phyloP scores from a whole-genome alignment of 1,140 invertebrate species.

The Eurosta solidaginis region DNA sequence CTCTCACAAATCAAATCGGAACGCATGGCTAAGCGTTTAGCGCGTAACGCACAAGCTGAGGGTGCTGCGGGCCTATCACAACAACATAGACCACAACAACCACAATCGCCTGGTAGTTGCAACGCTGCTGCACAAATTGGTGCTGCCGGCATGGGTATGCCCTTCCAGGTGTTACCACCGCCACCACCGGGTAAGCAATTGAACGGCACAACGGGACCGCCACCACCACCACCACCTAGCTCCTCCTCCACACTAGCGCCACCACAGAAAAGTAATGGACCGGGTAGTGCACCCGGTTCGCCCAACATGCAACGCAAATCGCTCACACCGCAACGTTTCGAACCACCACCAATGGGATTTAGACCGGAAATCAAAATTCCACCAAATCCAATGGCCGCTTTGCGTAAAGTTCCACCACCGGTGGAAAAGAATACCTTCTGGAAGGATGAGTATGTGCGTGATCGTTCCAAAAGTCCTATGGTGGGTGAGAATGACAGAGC shows the following conservation, averaged over 20 bases:
- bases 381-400: conserved; percentile 67
- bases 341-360: conserved; percentile 59
- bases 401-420: conserved; percentile 61
- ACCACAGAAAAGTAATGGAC: conserved; percentile 43
- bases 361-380: conserved; percentile 73
- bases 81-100: conserved; percentile 55
- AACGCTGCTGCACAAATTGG: conserved; percentile 51
- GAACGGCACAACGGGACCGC: conserved; percentile 58
- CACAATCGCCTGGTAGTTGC: conserved; percentile 48
- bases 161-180: conserved; percentile 71
- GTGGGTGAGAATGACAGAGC: conserved; percentile 37
- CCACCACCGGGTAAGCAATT: conserved; percentile 62
- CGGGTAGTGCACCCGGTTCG: conserved; percentile 52
- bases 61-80: conserved; percentile 58
- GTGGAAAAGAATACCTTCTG: conserved; percentile 59
- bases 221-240: conserved; percentile 66
- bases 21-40: conserved; percentile 78
- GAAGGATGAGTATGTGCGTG: conserved; percentile 58
- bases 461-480: conserved; percentile 53
- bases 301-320: conserved; percentile 59
- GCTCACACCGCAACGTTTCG: conserved; percentile 58
- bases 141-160: conserved; percentile 64
- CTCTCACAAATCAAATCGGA: conserved; percentile 88
- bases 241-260: conserved; percentile 59
- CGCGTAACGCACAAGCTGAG: conserved; percentile 63